Conservation (phyloP, 2,888 invertebrate species). For the Lysandra coridon region DNA sequence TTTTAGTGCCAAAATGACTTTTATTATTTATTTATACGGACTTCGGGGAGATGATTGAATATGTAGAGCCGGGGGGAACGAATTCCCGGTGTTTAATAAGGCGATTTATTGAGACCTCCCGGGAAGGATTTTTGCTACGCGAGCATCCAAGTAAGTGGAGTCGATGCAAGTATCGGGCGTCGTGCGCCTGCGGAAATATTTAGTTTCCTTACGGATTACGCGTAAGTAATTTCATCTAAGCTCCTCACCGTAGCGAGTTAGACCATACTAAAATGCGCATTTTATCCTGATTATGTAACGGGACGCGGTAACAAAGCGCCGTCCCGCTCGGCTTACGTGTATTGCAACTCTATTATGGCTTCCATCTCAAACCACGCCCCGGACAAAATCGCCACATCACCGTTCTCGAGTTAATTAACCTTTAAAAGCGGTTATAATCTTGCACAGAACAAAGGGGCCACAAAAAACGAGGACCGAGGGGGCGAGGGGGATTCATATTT, state of each 20-base stretch:
- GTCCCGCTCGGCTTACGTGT: not conserved
- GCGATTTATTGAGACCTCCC: slow-evolving; percentile 37
- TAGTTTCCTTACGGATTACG: not conserved
- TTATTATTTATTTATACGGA: slow-evolving; percentile 57
- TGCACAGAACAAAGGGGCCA: slow-evolving; percentile 64
- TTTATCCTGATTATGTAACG: slow-evolving; percentile 12
- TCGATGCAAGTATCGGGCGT: not conserved
- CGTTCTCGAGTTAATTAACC: slow-evolving; percentile 72
- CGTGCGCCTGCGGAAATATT: not conserved
- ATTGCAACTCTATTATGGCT: slow-evolving; percentile 33
- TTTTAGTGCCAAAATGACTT: slow-evolving; percentile 73
- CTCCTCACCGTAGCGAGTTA: not conserved
- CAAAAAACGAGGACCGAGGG: slow-evolving; percentile 72
- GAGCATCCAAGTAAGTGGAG: not conserved
- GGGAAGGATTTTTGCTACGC: slow-evolving; percentile 19
- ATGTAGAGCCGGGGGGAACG: slow-evolving; percentile 34
- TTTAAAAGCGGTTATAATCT: slow-evolving; percentile 68
- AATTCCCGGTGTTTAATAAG: slow-evolving; percentile 33
- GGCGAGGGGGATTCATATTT: slow-evolving; percentile 72
- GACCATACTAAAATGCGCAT: not conserved
- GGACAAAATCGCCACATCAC: slow-evolving; percentile 66
- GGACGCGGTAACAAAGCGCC: not conserved
- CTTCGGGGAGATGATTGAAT: slow-evolving; percentile 34
- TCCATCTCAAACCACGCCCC: slow-evolving; percentile 34
- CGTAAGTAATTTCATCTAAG: not conserved